Conservation (phyloP, 2,113 vertebrate genomes). For the Melierax canorus region DNA sequence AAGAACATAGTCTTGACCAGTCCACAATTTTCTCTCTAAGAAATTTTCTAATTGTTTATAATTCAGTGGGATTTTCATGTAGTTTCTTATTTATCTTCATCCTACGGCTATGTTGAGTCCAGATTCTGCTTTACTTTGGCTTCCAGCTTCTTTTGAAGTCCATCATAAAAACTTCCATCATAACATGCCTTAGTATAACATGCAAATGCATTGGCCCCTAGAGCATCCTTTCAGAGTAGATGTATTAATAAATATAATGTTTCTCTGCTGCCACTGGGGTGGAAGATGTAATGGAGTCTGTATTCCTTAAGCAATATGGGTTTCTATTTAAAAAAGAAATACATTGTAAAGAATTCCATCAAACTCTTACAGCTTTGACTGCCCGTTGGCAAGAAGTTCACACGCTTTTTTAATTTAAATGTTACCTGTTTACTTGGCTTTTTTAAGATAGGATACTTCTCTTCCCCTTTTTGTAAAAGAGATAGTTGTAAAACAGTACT, state of each 20-base stretch:
- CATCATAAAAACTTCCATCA: slow-evolving; percentile 59
- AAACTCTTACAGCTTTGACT: slow-evolving; percentile 25
- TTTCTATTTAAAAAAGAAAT: slow-evolving; percentile 49
- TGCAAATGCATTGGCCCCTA: slow-evolving; percentile 60
- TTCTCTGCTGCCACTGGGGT: slow-evolving; percentile 40
- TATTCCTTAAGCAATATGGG: slow-evolving; percentile 41
- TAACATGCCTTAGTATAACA: slow-evolving; percentile 10
- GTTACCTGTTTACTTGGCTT: slow-evolving; percentile 19
- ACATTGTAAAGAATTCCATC: slow-evolving; percentile 59
- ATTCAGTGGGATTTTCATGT: slow-evolving; percentile 12
- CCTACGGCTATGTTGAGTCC: not conserved
- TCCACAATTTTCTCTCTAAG: not conserved
- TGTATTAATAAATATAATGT: slow-evolving; percentile 55
- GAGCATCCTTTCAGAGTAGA: slow-evolving; percentile 30
- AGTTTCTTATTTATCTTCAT: slow-evolving; percentile 39
- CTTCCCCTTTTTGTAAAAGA: not conserved
- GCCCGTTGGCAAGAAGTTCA: slow-evolving; percentile 36
- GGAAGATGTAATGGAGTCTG: slow-evolving; percentile 41
- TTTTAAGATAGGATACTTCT: not conserved
- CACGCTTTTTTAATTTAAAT: slow-evolving; percentile 33
- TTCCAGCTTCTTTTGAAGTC: slow-evolving; percentile 36
- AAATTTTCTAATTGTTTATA: not conserved
- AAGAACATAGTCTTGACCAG: not conserved
- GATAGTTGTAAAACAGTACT: not conserved
- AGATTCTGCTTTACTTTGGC: slow-evolving; percentile 37